phyloP scores from a whole-genome alignment of 2,797 vertebrate species.

The Acanthornis magna region DNA sequence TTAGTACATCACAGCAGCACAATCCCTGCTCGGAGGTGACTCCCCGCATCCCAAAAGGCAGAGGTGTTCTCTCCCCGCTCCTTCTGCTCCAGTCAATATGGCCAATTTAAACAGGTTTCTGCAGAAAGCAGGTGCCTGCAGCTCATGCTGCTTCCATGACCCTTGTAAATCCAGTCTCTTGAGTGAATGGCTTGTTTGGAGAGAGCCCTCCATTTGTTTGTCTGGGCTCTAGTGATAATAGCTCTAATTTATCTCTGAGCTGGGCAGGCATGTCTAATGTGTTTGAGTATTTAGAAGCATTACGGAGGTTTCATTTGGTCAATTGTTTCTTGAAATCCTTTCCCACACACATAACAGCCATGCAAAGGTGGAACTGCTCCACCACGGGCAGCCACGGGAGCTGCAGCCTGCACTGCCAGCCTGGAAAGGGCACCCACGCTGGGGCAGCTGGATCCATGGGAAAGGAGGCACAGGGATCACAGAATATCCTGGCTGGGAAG shows the following conservation, averaged over 20 bases:
- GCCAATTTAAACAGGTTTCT: neutral
- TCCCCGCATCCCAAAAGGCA: neutral
- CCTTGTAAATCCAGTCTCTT: slow-evolving; percentile 67
- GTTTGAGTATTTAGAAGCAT: slow-evolving; percentile 64
- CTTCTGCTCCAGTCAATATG: neutral
- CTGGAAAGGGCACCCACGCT: neutral
- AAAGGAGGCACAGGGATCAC: neutral
- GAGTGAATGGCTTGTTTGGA: slow-evolving; percentile 68
- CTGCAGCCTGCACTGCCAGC: neutral
- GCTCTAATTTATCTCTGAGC: slow-evolving; percentile 70
- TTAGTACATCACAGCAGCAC: fast-evolving
- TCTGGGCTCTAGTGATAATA: slow-evolving; percentile 69
- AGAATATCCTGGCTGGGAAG: neutral
- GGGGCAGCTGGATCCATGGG: neutral
- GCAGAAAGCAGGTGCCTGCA: slow-evolving; percentile 17
- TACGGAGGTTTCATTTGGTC: slow-evolving; percentile 65
- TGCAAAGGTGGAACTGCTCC: slow-evolving; percentile 19
- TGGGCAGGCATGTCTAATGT: slow-evolving; percentile 70
- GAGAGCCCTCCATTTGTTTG: slow-evolving; percentile 67
- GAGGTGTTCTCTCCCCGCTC: neutral
- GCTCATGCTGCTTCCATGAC: slow-evolving; percentile 39
- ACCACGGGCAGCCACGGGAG: fast-evolving
- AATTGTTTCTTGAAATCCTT: slow-evolving; percentile 60
- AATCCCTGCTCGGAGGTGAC: neutral
- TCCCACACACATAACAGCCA: slow-evolving; percentile 48